phyloP scores from a whole-genome alignment of 2,113 vertebrate species.

The Acrocephalus arundinaceus region DNA sequence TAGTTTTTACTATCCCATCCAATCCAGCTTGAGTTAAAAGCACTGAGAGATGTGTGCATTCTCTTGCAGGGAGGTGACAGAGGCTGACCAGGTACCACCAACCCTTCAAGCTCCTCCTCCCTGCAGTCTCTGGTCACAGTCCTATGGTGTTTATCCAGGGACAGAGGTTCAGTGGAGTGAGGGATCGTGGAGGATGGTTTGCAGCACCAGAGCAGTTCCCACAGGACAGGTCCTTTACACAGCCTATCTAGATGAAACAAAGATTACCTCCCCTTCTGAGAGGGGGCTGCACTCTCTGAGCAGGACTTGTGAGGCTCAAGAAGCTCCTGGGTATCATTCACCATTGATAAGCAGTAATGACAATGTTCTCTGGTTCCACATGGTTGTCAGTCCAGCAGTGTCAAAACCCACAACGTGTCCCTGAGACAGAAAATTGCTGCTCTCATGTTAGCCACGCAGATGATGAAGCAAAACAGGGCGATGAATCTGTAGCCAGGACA shows the following conservation, averaged over 20 bases:
- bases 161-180: neutral
- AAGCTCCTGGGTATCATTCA: neutral
- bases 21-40: neutral
- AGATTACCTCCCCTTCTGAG: neutral
- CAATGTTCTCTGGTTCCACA: neutral
- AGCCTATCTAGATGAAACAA: too few relatives aligned
- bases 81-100: neutral
- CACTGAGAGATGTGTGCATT: rapidly evolving
- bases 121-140: neutral
- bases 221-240: neutral
- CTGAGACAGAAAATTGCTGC: neutral
- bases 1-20: neutral
- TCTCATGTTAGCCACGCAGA: neutral
- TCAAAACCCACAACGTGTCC: rapidly evolving
- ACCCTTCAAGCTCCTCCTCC: neutral
- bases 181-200: rapidly evolving
- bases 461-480: neutral
- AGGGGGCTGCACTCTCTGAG: neutral
- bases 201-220: neutral
- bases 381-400: neutral
- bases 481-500: neutral
- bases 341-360: neutral
- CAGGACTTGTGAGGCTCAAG: neutral
- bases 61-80: neutral
- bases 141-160: neutral